These are phyloP conservation scores for Cyanistes caeruleus DNA, from an alignment of 2,113 vertebrate species.

Conservation along the genomic window DNA sequence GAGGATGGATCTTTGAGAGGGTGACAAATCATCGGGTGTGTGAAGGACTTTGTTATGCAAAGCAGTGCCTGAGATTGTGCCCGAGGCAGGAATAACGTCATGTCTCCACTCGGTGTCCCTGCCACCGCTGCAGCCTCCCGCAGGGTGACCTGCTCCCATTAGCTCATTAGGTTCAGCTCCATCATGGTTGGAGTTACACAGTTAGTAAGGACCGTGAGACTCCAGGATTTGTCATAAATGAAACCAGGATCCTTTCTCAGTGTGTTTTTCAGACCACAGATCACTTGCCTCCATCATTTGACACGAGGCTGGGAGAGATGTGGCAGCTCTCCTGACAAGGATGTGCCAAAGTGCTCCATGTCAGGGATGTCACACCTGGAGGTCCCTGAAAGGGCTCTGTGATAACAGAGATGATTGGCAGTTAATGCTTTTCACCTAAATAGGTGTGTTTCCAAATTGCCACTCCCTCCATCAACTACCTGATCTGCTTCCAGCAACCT, in stretches of 20 bases:
- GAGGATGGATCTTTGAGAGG: neutral
- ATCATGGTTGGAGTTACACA: neutral
- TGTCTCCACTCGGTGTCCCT: neutral
- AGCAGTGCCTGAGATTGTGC: neutral
- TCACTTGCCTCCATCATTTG: neutral
- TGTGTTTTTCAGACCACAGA: neutral
- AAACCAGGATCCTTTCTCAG: neutral
- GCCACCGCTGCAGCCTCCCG: neutral
- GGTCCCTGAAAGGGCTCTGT: neutral
- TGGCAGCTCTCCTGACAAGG: neutral
- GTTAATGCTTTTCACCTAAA: neutral
- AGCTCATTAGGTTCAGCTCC: neutral
- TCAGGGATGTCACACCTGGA: neutral
- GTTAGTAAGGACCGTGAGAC: neutral
- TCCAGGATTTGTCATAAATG: neutral
- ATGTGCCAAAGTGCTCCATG: fast-evolving
- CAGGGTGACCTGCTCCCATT: neutral
- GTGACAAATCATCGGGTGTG: neutral
- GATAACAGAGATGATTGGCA: neutral
- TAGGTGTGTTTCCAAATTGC: neutral
- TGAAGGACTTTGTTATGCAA: neutral
- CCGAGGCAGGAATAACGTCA: neutral
- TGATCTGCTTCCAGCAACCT: neutral
- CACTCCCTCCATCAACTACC: neutral
- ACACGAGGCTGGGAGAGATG: neutral